A percentile compares a stretch with the other conserved stretches of the same genome.
Evolutionary conservation across 2,888 invertebrate genomes (phyloP).

Genomic region (Alloscopus bannaensis): DNA sequence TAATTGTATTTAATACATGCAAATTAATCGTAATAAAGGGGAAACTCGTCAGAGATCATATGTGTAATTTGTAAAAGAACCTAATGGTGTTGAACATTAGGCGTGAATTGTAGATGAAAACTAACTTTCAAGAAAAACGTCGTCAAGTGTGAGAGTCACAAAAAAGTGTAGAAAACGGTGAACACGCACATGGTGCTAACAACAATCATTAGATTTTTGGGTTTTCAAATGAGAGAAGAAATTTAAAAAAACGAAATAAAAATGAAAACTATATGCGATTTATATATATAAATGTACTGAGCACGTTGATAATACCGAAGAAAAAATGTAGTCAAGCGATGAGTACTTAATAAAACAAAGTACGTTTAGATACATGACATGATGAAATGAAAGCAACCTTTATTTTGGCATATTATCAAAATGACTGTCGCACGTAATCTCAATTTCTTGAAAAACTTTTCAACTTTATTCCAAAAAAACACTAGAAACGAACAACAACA

Average conservation of each 20-base stretch:
- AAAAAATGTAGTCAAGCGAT: constrained; percentile 56
- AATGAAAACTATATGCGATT: constrained; percentile 17
- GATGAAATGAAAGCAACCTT: neutral
- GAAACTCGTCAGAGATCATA: too few relatives aligned
- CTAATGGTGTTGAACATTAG: constrained; percentile 6
- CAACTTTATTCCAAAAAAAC: neutral
- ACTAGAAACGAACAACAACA: neutral
- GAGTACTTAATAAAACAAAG: constrained; percentile 53
- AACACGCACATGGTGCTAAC: constrained; percentile 63
- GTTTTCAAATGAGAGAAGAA: constrained; percentile 25
- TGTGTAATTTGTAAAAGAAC: too few relatives aligned
- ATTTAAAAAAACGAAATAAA: constrained; percentile 15
- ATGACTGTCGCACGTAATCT: neutral
- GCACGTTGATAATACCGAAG: constrained; percentile 41
- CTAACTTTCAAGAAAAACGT: neutral
- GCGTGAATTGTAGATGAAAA: neutral
- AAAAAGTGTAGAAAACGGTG: constrained; percentile 27
- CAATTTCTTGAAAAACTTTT: neutral
- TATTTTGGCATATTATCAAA: neutral
- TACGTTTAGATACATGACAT: constrained; percentile 49
- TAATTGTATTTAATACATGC: too few relatives aligned
- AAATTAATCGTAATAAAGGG: too few relatives aligned
- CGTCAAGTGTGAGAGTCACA: neutral
- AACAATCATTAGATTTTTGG: constrained; percentile 54
- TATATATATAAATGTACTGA: too few relatives aligned